Conservation (phyloP, 2,113 vertebrate species). For the Malaclemys terrapin region DNA sequence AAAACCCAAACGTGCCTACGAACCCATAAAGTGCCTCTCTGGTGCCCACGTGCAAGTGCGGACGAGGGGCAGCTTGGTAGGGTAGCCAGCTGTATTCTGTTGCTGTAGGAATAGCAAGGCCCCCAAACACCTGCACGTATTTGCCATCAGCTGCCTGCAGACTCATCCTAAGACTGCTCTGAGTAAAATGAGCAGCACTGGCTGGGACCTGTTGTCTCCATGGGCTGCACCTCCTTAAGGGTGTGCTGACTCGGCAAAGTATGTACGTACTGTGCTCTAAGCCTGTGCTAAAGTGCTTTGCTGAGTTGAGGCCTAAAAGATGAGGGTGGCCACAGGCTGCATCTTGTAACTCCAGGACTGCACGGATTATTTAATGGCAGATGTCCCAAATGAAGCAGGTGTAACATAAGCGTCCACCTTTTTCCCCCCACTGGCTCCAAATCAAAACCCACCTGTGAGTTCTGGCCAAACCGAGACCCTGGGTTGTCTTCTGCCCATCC, state of each 20-base stretch:
- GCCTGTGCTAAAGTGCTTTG: not conserved
- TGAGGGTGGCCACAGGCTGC: not conserved
- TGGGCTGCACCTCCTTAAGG: not conserved
- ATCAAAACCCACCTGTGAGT: not conserved
- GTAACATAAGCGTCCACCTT: fast-evolving
- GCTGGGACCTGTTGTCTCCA: not conserved
- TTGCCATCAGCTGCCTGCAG: not conserved
- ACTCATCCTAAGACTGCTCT: not conserved
- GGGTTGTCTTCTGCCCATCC: not conserved
- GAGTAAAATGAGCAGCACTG: fast-evolving
- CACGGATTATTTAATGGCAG: not conserved
- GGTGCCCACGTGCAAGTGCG: not conserved
- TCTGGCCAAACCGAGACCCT: not conserved
- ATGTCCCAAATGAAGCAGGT: not conserved
- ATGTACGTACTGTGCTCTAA: not conserved
- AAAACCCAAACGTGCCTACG: not conserved
- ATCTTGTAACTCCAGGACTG: not conserved
- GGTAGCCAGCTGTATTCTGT: not conserved
- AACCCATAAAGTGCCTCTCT: not conserved
- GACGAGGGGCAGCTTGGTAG: not conserved
- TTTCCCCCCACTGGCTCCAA: not conserved
- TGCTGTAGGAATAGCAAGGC: not conserved
- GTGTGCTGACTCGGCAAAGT: not conserved
- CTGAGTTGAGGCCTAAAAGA: not conserved
- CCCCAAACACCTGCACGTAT: not conserved